Conservation (phyloP, 2,888 invertebrate species). For the Tetranychus piercei region DNA sequence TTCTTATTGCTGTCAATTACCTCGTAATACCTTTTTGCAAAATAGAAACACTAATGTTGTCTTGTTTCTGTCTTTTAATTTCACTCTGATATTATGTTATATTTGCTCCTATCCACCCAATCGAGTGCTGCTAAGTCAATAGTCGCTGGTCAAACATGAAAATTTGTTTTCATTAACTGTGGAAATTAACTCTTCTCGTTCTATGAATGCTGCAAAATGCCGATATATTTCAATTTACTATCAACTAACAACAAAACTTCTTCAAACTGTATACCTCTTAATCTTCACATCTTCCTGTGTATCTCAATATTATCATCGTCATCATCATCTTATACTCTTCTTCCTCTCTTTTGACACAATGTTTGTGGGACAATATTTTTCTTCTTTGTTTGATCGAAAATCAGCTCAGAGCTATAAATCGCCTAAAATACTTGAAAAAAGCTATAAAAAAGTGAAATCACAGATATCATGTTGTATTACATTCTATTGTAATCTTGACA, state of each 20-base stretch:
- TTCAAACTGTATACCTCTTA: neutral
- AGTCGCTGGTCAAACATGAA: neutral
- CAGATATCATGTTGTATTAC: neutral
- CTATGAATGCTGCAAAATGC: neutral
- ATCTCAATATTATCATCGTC: neutral
- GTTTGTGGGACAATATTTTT: neutral
- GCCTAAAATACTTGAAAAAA: neutral
- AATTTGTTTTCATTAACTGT: neutral
- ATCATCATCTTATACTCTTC: neutral
- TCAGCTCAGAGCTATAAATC: conserved; percentile 1
- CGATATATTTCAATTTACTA: neutral
- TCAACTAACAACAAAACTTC: neutral
- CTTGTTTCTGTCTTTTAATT: neutral
- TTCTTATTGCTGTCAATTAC: too few relatives aligned
- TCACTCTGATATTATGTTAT: neutral
- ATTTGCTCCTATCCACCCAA: neutral
- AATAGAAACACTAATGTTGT: neutral
- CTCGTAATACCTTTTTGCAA: too few relatives aligned
- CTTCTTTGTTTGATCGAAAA: neutral
- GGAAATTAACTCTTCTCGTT: neutral
- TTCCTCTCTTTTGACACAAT: neutral
- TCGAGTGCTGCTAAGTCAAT: neutral
- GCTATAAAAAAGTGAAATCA: neutral
- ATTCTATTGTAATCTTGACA: neutral
- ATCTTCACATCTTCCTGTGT: neutral